Conservation (phyloP, 1,140 invertebrate species). For the Lasioglossum albipes region DNA sequence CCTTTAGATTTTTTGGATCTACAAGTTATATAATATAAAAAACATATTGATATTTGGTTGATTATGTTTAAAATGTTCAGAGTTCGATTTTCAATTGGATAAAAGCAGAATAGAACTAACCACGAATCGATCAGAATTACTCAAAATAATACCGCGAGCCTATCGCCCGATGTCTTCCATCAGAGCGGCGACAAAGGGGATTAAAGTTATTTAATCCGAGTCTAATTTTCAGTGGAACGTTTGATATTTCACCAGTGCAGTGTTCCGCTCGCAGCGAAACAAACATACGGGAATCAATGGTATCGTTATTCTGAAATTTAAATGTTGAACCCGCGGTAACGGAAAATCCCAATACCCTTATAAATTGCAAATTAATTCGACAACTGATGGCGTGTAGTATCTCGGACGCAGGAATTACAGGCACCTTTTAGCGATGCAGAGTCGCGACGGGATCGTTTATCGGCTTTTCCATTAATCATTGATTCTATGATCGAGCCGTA, state of each 20-base stretch:
- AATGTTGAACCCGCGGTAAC: too few species aligned
- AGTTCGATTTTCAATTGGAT: too few species aligned
- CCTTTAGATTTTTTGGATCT: too few species aligned
- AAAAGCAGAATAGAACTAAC: too few species aligned
- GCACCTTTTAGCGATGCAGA: constrained; percentile 22
- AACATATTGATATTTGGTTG: too few species aligned
- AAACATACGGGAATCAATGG: neutral
- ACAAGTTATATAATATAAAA: too few species aligned
- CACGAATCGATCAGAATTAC: too few species aligned
- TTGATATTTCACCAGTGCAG: neutral
- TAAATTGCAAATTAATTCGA: constrained; percentile 40
- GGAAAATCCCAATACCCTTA: constrained; percentile 7
- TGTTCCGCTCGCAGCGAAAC: neutral
- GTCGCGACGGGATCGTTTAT: constrained; percentile 34
- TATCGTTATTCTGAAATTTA: too few species aligned
- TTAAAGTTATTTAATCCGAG: neutral
- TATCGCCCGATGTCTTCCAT: too few species aligned
- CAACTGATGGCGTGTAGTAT: constrained; percentile 26
- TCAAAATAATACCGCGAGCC: too few species aligned
- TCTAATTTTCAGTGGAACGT: neutral
- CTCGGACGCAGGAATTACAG: constrained; percentile 22
- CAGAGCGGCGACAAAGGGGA: neutral
- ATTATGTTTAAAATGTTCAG: too few species aligned
- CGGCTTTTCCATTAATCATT: constrained; percentile 44
- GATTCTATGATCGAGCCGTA: constrained; percentile 20